A percentile compares a stretch with the other conserved stretches of the same genome.
Conservation (phyloP, 2,888 invertebrate species). For the Helicoverpa assulta region DNA sequence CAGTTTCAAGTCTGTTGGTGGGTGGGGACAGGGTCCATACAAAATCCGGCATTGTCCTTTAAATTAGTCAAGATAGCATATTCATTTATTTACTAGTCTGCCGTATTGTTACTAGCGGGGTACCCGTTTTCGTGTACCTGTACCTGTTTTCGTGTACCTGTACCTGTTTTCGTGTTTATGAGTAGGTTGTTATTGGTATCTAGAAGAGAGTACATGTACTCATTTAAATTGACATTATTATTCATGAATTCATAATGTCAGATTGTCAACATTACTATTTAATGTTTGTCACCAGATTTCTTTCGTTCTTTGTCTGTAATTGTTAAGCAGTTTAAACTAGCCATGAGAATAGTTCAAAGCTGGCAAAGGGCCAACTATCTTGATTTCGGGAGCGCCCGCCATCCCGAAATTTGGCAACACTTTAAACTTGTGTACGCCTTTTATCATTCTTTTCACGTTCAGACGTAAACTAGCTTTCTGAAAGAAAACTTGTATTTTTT, state of each 20-base stretch:
- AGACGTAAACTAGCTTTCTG: slow-evolving; percentile 73
- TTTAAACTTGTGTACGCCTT: slow-evolving; percentile 70
- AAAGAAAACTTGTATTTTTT: slow-evolving; percentile 61
- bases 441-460: slow-evolving; percentile 84
- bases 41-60: no score
- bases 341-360: slow-evolving; percentile 51
- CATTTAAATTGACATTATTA: neutral
- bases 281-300: slow-evolving; percentile 2
- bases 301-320: slow-evolving; percentile 44
- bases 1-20: no score
- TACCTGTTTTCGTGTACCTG: no score
- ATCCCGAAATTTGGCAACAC: slow-evolving; percentile 83
- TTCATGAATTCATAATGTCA: neutral
- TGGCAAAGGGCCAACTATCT: slow-evolving; percentile 83
- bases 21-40: no score
- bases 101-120: no score
- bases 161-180: no score
- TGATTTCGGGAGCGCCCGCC: slow-evolving; percentile 76
- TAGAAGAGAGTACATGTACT: no score
- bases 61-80: no score
- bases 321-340: slow-evolving; percentile 49
- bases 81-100: no score
- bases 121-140: no score
- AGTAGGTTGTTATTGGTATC: no score
- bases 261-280: slow-evolving; percentile 4